Base-by-base conservation (phyloP, 2,888 invertebrate genomes). In the Epinotia brunnichana region DNA sequence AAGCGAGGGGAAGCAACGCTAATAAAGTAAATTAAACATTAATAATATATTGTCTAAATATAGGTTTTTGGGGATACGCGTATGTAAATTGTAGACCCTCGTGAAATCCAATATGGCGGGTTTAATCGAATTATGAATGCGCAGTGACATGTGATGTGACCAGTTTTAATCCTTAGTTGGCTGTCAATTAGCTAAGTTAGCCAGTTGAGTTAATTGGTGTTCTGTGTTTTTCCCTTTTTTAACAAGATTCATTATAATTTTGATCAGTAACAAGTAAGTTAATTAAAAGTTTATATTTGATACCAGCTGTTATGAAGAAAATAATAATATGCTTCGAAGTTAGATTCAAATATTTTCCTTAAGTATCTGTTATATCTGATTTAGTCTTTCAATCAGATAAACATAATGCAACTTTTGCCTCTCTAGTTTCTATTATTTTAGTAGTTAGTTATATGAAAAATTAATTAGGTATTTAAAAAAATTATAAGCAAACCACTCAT, bases 1-100 rank as follows among this genome's bases (percentile, higher is more conserved):
- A 79, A 48, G 77, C 78, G 79, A 77, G 84, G 90, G 91, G 92
- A 89, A 87, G 86, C 80, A 81, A 83, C 83, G 89, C 89, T 92
- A 91, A 93, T 92, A 92, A 93, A 93, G 91, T 88, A 92, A 93
- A 93, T 93, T 93, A 93, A 92, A 92, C 90, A 92, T 93, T 92
- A 93, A 93, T 93, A 93, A 91, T 92, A 90, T 85, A 93, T 92
- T 89, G 88, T 89, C 87, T 87, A 89, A 87, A 88, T 90, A 91
- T 87, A 88, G 88, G 87, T 87, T 88, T 88, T 86, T 83, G 81
- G 87, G 84, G 84, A 85, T 87, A 83, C 82, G 81, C 79, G 83
- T 84, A 90, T 91, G 90, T 86, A 90, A 90, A 90, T 90, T 82
- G 77, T 72, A 77, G 81, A 80, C 85, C 85, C 87, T 79, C 75